A percentile compares a stretch with the other conserved stretches of the same genome.
phyloP scores from a whole-genome alignment of 2,888 invertebrate species.

The Stenichneumon culpator region DNA sequence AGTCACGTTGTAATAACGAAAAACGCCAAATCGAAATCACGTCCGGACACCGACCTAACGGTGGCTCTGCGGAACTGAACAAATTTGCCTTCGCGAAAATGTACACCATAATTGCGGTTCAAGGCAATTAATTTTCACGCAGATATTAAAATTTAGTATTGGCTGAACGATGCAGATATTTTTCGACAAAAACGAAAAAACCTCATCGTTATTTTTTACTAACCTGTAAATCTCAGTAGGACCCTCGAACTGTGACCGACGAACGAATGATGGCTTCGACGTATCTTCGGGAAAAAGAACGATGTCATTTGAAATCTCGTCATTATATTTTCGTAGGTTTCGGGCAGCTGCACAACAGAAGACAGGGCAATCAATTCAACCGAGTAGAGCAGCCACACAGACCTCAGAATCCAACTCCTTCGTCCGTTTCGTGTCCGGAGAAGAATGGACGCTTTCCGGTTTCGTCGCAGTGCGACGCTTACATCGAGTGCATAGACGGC shows the following conservation, averaged over 20 bases:
- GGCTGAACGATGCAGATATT: too few relatives aligned
- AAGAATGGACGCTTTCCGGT: conserved; percentile 90
- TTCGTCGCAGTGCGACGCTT: conserved; percentile 91
- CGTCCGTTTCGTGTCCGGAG: conserved; percentile 87
- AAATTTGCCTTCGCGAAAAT: too few relatives aligned
- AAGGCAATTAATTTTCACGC: too few relatives aligned
- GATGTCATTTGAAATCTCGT: background rate
- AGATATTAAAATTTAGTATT: too few relatives aligned
- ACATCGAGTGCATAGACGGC: conserved; percentile 91
- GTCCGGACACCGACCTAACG: too few relatives aligned
- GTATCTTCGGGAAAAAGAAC: background rate
- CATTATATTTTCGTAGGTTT: conserved; percentile 58
- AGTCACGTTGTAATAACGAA: too few relatives aligned
- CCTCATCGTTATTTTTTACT: too few relatives aligned
- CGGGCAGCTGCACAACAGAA: conserved; percentile 66
- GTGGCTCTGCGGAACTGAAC: too few relatives aligned
- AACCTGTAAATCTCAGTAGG: too few relatives aligned
- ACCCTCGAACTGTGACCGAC: background rate
- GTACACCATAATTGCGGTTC: too few relatives aligned
- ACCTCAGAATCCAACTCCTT: conserved; percentile 28
- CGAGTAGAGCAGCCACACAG: conserved; percentile 59
- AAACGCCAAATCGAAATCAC: too few relatives aligned
- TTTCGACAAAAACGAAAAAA: too few relatives aligned
- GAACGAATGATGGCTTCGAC: background rate
- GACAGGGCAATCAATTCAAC: conserved; percentile 48